Percentiles rank a stretch among this genome's conserved stretches.
These are phyloP conservation scores for Mythimna impura DNA, from an alignment of 2,888 invertebrate genomes.

Conservation along the genomic window DNA sequence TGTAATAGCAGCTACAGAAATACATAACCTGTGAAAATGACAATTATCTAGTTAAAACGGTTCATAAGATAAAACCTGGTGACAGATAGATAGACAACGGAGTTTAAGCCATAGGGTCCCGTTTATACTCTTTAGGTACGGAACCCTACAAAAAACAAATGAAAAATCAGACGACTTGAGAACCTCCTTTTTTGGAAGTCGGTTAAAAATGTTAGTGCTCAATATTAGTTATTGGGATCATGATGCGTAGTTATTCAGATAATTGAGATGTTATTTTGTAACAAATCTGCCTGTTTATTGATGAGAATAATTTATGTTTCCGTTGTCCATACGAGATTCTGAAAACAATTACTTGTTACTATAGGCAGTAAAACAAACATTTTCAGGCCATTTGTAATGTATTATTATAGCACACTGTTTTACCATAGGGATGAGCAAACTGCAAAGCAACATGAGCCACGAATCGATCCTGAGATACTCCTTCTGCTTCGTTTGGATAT, in stretches of 20 bases:
- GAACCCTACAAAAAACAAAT: too few species aligned
- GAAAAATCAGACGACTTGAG: too few species aligned
- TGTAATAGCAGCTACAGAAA: too few species aligned
- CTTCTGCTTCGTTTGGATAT: not conserved
- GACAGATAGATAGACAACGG: too few species aligned
- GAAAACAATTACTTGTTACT: not conserved
- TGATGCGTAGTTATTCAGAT: conserved; percentile 35
- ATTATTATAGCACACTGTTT: not conserved
- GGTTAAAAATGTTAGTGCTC: conserved; percentile 34
- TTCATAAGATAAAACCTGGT: too few species aligned
- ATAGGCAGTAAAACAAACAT: not conserved
- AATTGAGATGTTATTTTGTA: conserved; percentile 24
- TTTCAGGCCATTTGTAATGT: not conserved
- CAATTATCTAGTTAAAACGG: too few species aligned
- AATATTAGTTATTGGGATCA: conserved; percentile 58
- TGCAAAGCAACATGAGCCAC: too few species aligned
- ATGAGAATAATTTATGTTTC: conserved; percentile 10
- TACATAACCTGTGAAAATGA: too few species aligned
- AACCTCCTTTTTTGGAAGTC: too few species aligned
- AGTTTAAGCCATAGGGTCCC: too few species aligned
- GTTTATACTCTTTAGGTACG: too few species aligned
- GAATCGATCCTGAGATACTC: not conserved
- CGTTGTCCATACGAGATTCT: conserved; percentile 3
- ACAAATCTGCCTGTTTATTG: conserved; percentile 24
- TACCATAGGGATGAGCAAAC: too few species aligned